A percentile compares a stretch with the other conserved stretches of the same genome.
These are phyloP conservation scores for Orestias chungarensis DNA, from an alignment of 2,797 vertebrate species.

Conservation along the genomic window DNA sequence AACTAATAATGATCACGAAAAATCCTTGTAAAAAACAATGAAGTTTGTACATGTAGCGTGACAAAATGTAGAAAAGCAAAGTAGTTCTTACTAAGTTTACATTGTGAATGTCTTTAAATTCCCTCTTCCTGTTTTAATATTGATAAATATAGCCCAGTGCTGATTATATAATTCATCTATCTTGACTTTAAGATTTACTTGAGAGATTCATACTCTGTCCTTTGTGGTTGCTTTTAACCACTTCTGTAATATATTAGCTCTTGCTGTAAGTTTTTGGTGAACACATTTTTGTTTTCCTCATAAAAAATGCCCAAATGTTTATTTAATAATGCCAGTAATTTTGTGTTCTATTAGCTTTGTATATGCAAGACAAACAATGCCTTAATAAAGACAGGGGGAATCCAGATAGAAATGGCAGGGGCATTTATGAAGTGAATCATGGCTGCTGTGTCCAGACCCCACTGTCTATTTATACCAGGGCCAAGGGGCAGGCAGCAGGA, in stretches of 20 bases:
- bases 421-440: conserved; percentile 64
- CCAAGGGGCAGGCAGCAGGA: conserved; percentile 48
- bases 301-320: conserved; percentile 3
- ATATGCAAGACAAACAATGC: conserved; percentile 26
- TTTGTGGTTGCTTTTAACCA: conserved; percentile 7
- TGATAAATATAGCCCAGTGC: too few species aligned
- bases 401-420: conserved; percentile 58
- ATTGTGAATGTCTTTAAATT: too few species aligned
- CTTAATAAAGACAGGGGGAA: conserved; percentile 62
- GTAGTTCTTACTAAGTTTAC: too few species aligned
- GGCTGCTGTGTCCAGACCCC: conserved; percentile 32
- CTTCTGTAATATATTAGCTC: conserved; percentile 2
- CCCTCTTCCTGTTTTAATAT: too few species aligned
- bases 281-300: neutral
- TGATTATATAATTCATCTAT: neutral
- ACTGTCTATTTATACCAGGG: conserved; percentile 79
- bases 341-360: conserved; percentile 8
- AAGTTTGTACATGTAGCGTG: too few species aligned
- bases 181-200: neutral
- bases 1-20: too few species aligned
- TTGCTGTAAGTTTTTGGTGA: neutral
- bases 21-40: too few species aligned
- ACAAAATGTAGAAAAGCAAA: too few species aligned
- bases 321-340: neutral
- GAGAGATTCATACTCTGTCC: neutral